Conservation (phyloP, 2,113 vertebrate genomes). For the Anseranas semipalmata region DNA sequence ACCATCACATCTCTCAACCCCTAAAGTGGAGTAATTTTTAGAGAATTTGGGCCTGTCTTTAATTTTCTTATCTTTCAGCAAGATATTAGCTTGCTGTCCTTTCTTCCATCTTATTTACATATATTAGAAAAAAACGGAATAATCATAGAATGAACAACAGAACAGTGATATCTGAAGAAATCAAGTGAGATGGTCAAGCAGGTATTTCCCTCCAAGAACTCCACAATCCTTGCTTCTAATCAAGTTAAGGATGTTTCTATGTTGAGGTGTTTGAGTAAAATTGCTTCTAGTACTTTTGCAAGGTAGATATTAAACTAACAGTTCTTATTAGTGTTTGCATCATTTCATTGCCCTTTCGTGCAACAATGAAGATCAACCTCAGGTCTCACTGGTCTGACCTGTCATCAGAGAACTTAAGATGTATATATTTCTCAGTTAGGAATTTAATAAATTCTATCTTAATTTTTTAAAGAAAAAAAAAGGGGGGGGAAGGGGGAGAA, state of each 20-base stretch:
- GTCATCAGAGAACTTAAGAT: conserved; percentile 7
- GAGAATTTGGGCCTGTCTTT: conserved; percentile 6
- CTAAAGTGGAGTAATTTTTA: not conserved
- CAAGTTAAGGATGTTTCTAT: conserved; percentile 43
- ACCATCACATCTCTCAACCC: not conserved
- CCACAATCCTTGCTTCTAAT: conserved; percentile 47
- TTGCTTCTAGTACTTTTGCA: conserved; percentile 56
- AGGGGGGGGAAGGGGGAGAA: not conserved
- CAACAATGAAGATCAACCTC: conserved; percentile 46
- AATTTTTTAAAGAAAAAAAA: not conserved
- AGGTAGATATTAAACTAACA: conserved; percentile 49
- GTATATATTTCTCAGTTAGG: not conserved
- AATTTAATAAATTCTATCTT: not conserved
- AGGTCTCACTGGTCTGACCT: conserved; percentile 33
- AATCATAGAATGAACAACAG: not conserved
- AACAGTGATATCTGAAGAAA: conserved; percentile 6
- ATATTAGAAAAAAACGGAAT: not conserved
- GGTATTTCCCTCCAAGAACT: conserved; percentile 35
- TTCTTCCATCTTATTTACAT: not conserved
- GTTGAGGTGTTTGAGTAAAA: conserved; percentile 16
- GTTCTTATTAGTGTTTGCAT: conserved; percentile 33
- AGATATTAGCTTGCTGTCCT: not conserved
- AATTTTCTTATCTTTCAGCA: conserved; percentile 43
- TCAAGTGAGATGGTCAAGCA: not conserved
- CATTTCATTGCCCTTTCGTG: conserved; percentile 15